Percentiles rank a stretch among this genome's conserved stretches.
Conservation (phyloP, 2,888 invertebrate genomes). For the Rotaria sp. region DNA sequence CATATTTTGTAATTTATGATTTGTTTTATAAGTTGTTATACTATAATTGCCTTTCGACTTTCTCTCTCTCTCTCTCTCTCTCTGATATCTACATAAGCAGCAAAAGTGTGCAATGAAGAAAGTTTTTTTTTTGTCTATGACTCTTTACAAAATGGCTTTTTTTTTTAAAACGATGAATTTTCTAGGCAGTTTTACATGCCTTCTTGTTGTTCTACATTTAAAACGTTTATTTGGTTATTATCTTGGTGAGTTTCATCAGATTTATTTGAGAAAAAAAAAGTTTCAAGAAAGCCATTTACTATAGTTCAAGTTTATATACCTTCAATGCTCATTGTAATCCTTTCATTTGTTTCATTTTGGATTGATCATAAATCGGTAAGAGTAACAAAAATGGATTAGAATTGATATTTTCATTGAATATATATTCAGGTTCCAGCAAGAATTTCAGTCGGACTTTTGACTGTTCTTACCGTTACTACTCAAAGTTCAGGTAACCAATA, state of each 20-base stretch:
- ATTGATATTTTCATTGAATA: neutral
- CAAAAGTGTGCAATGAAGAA: neutral
- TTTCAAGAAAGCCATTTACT: neutral
- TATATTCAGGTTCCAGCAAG: constrained; percentile 34
- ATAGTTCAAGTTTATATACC: constrained; percentile 40
- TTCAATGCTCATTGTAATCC: constrained; percentile 34
- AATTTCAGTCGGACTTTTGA: constrained; percentile 40
- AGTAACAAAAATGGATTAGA: neutral
- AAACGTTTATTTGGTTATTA: constrained; percentile 41
- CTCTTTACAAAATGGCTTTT: too few relatives aligned
- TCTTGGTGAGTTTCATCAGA: neutral
- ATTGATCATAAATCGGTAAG: constrained; percentile 40
- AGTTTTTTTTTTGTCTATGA: neutral
- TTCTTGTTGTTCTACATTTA: constrained; percentile 38
- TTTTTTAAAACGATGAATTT: neutral
- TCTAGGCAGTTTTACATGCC: constrained; percentile 38
- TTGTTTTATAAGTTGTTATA: too few relatives aligned
- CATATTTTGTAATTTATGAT: neutral
- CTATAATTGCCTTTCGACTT: neutral
- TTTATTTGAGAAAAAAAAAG: neutral
- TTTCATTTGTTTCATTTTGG: constrained; percentile 41
- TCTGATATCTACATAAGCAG: neutral
- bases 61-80: neutral
- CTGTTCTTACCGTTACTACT: constrained; percentile 39
- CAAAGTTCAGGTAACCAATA: constrained; percentile 40